phyloP scores from a whole-genome alignment of 2,888 invertebrate species.

The Macrophya annulata region DNA sequence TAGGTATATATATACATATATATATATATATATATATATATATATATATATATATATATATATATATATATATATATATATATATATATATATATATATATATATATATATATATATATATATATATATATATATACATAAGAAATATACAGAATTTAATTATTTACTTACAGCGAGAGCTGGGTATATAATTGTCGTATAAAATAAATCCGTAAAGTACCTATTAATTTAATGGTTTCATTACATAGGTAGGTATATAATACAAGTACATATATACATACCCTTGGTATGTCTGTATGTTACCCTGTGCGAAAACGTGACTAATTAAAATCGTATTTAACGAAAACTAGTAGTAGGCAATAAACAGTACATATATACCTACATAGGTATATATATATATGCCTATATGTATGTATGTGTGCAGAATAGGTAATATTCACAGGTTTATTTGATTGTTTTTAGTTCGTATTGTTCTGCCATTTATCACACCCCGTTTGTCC shows the following conservation, averaged over 20 bases:
- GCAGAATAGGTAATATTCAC: background rate
- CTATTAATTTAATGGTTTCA: background rate
- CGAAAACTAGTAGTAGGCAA: background rate
- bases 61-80: background rate
- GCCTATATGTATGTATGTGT: conserved; percentile 15
- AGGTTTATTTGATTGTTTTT: conserved; percentile 27
- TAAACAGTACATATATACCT: background rate
- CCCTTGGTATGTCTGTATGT: background rate
- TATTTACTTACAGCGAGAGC: no score
- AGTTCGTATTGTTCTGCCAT: background rate
- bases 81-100: no score
- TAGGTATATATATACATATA: background rate
- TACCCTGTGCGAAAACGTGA: conserved; percentile 18
- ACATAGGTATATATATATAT: background rate
- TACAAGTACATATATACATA: background rate
- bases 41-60: background rate
- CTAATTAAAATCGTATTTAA: conserved; percentile 42
- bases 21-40: background rate
- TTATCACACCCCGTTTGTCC: background rate
- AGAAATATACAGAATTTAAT: no score
- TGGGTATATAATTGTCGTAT: no score
- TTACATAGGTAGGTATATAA: no score
- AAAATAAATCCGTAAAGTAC: background rate
- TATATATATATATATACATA: no score
- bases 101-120: no score